Evolutionary conservation across 2,888 invertebrate species (phyloP), one percentile per base, ranked within the genome.

Genomic region (Plusia festucae): DNA sequence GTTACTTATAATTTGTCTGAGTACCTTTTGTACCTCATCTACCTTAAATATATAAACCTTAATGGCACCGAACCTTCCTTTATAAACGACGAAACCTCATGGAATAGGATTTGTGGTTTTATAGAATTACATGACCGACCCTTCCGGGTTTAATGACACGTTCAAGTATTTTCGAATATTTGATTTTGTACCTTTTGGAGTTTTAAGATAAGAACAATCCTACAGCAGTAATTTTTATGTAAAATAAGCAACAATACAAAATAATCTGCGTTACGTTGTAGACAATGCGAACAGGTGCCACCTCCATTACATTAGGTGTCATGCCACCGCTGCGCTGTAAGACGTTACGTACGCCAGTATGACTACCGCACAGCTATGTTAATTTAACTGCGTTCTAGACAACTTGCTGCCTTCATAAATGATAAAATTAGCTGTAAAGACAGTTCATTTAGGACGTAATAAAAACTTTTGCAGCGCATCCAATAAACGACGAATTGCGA

Each of bases 381-480:
- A 83, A 84, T 82, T 78, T 76, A 81, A 83, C 74, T 73, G 65
- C 67, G 27, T 76, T 67, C 69, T 67, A 63, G 30, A 53, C 57
- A 68, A 71, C 73, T 73, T 67, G 65, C 77, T 71, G 66, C 65
- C 71, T 75, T 72, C 66, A 73, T 80, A 78, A 79, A 69, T 79
- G 75, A 79, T 79, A 77, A 79, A 78, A 70, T 68, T 63, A 66
- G 74, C 71, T 72, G 66, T 66, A 60, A 76, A 79, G 65, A 71
- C 56, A 63, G 67, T 71, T 71, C 73, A 78, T 74, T 68, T 73
- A 61, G 53, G 27, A 34, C 55, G 62, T 62, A 54, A 64, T 65
- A 53, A 65, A 67, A 55, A 53, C 65, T 16, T 34, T 52, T 18
- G 49, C 13, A 46, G 55, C 18, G 49, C 24, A 61, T 64, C 15